A percentile compares a stretch with the other conserved stretches of the same genome.
phyloP scores from a whole-genome alignment of 2,113 vertebrate genomes.

The Nyctibius bracteatus region DNA sequence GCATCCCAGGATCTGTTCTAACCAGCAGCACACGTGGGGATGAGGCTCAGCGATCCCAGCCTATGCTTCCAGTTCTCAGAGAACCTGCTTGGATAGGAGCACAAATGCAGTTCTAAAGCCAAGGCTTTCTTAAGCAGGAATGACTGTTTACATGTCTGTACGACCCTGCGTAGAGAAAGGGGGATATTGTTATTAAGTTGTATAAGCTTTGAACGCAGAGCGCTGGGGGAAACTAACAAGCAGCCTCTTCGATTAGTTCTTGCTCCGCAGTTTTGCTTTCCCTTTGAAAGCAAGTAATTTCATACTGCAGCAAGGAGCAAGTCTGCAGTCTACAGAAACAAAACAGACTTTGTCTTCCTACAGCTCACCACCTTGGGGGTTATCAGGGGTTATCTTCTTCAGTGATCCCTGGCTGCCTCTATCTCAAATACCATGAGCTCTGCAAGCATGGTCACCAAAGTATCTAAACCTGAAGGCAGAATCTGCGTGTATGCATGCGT shows the following conservation, averaged over 20 bases:
- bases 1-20: neutral
- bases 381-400: neutral
- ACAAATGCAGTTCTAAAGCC: neutral
- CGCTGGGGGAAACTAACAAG: neutral
- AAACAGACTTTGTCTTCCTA: neutral
- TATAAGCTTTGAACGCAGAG: neutral
- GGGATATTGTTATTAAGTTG: neutral
- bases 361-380: neutral
- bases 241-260: neutral
- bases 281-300: neutral
- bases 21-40: neutral
- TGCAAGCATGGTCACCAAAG: neutral
- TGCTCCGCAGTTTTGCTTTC: neutral
- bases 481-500: accelerated
- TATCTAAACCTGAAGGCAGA: neutral
- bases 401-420: neutral
- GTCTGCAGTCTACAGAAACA: neutral
- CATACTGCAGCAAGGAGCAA: neutral
- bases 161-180: neutral
- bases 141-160: neutral
- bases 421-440: neutral
- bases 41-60: neutral
- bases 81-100: neutral
- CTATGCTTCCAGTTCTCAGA: neutral
- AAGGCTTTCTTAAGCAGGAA: neutral